Evolutionary conservation across 2,888 invertebrate genomes (phyloP).

Genomic region (Microchrysa polita): DNA sequence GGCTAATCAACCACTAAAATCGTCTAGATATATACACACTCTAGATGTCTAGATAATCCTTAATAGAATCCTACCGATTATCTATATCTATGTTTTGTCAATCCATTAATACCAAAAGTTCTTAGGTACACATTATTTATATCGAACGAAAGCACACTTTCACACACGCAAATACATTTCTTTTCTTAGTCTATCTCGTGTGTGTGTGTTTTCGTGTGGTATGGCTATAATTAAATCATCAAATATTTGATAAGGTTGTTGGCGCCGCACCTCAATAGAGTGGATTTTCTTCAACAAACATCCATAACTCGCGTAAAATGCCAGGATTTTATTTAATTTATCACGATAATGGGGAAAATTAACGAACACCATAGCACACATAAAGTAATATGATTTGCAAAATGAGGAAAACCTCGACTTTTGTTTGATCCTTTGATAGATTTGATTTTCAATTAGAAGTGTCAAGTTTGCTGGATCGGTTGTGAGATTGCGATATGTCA

Average conservation of each 20-base stretch:
- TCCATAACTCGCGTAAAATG: constrained; percentile 5
- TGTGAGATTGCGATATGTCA: too few relatives aligned
- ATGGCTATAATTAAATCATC: constrained; percentile 15
- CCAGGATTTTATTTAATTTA: constrained; percentile 16
- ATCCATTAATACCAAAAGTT: constrained; percentile 28
- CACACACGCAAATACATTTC: too few relatives aligned
- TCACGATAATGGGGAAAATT: not conserved
- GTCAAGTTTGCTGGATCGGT: too few relatives aligned
- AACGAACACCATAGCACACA: not conserved
- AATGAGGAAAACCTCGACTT: too few relatives aligned
- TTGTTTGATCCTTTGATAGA: not conserved
- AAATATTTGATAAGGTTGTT: constrained; percentile 32
- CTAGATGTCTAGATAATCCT: constrained; percentile 34
- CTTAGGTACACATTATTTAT: not conserved
- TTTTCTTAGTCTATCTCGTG: too few relatives aligned
- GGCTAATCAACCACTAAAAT: constrained; percentile 4
- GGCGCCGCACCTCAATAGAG: constrained; percentile 17
- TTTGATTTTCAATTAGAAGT: too few relatives aligned
- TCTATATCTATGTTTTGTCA: constrained; percentile 25
- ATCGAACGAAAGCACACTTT: too few relatives aligned
- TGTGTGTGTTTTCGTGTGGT: too few relatives aligned
- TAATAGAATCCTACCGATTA: constrained; percentile 20
- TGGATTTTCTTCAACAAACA: not conserved
- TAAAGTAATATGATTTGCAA: too few relatives aligned
- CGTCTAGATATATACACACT: constrained; percentile 1